Percentiles rank a stretch among this genome's conserved stretches.
Conservation (phyloP, 2,888 invertebrate genomes). For the Catocala sponsa region DNA sequence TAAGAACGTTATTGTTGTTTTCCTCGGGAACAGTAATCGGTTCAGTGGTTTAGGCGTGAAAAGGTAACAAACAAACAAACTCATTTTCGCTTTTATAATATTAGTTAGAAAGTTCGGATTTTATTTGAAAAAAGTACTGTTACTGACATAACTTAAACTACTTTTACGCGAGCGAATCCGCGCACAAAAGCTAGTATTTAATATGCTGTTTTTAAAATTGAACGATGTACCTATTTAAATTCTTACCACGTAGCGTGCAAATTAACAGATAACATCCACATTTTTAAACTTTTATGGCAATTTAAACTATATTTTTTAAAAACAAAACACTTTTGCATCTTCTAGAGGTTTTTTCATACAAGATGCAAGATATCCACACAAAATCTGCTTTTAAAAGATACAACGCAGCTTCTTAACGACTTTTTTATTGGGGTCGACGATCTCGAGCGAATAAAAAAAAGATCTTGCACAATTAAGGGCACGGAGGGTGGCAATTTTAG, state of each 20-base stretch:
- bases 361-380: constrained; percentile 43
- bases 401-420: constrained; percentile 46
- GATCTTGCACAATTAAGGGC: constrained; percentile 54
- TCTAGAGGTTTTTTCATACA: constrained; percentile 29
- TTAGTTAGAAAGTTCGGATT: too few relatives aligned
- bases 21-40: too few relatives aligned
- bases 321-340: constrained; percentile 9
- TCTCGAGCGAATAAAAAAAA: constrained; percentile 49
- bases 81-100: too few relatives aligned
- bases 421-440: constrained; percentile 54
- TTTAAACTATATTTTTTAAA: background rate
- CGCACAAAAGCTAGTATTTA: too few relatives aligned
- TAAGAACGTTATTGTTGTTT: too few relatives aligned
- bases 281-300: background rate
- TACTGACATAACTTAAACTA: too few relatives aligned
- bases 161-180: too few relatives aligned
- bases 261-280: background rate
- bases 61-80: too few relatives aligned
- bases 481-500: constrained; percentile 52
- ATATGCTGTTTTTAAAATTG: too few relatives aligned
- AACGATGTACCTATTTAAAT: too few relatives aligned
- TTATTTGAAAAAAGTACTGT: too few relatives aligned
- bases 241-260: background rate
- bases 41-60: too few relatives aligned
- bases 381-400: constrained; percentile 47